Conservation (phyloP, 2,797 vertebrate genomes). For the Coendou prehensilis region DNA sequence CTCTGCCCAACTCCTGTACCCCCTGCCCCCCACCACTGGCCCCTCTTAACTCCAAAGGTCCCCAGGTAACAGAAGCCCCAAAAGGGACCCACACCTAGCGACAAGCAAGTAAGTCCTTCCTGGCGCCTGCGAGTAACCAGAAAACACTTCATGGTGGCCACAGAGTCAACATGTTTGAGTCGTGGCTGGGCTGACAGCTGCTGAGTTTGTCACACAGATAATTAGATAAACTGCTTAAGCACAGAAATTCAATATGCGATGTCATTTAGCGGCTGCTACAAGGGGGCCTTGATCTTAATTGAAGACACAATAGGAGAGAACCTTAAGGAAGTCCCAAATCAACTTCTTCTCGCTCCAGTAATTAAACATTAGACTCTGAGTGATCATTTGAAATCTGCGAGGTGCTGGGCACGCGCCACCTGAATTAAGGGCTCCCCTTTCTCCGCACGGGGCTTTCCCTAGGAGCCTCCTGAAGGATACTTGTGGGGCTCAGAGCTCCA, state of each 20-base stretch:
- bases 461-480: not conserved
- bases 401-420: not conserved
- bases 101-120: not conserved
- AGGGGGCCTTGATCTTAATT: constrained; percentile 71
- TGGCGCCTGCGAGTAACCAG: not conserved
- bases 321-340: constrained; percentile 70
- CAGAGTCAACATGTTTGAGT: constrained; percentile 24
- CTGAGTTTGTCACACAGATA: constrained; percentile 74
- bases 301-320: constrained; percentile 70
- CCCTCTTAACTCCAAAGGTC: not conserved
- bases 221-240: constrained; percentile 82
- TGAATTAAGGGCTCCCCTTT: not conserved
- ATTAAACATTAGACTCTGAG: constrained; percentile 64
- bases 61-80: not conserved
- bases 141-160: not conserved
- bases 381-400: not conserved
- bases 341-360: constrained; percentile 73
- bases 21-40: not conserved
- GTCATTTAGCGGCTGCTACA: constrained; percentile 47
- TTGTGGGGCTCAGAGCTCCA: not conserved
- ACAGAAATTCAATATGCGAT: not conserved
- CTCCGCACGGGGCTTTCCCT: accelerated
- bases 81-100: accelerated
- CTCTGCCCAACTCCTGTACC: not conserved
- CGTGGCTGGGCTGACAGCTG: constrained; percentile 66